Evolutionary conservation across 2,888 invertebrate species (phyloP), one percentile per base, ranked within the genome.

Genomic region (Meteorus colon): DNA sequence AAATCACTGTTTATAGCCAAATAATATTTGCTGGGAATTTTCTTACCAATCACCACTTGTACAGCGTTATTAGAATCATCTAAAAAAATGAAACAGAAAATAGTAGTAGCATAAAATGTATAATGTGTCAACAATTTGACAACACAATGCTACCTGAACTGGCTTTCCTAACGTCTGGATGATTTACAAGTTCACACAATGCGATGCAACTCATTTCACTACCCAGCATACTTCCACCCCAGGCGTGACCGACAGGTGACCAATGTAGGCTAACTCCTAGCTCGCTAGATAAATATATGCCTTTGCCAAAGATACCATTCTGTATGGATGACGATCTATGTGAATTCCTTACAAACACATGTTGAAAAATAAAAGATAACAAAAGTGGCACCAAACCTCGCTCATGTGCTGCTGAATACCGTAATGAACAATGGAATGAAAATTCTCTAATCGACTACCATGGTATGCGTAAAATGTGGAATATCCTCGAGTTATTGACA

Each of bases 381-480:
- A 14, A n/a, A 60, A 8, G 8, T 8, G 2, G 41, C 12, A 2
- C 1, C 41, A 24, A 86, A 93, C 93, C 90, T 93, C 93, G 83
- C 92, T 93, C 89, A 94, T 91, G 89, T 94, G 94, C 82, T 94
- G 94, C 81, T 94, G 94, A 70, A 96, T 91, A 3, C 96, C 96
- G 89, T 94, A 93, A 89, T 95, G 93, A 73, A 96, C 88, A 81
- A 96, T 95, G 0, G 95, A 95, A 90, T 95, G 94, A 86, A 96
- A 95, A 86, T 96, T 95, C 87, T 96, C 96, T 78, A 96, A 90
- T 75, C 94, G 92, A 86, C 95, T 96, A 45, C 96, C 96, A 87
- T 96, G 96, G 86, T 94, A 96, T 2, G 95, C 96, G 85, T 91
- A 92, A 84, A 94, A 92, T 0, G 93, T 91, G 73, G 90, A 91